Evolutionary conservation across 2,888 invertebrate genomes (phyloP).

Genomic region (Penaeus monodon): DNA sequence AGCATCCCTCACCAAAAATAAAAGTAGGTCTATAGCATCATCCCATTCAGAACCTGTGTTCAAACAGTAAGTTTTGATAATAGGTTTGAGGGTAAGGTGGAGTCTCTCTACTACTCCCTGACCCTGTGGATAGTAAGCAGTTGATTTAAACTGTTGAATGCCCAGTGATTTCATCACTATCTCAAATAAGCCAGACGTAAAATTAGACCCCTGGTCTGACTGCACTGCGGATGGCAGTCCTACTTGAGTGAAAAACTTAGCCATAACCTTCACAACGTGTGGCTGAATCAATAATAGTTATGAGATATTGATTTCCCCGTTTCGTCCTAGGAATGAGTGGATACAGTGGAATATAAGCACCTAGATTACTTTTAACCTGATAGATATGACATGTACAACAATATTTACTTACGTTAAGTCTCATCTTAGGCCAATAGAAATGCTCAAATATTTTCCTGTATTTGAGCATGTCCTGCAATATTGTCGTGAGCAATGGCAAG

Average conservation of each 20-base stretch:
- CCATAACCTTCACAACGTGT: no score
- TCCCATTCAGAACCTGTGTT: slow-evolving; percentile 13
- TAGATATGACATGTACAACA: background rate
- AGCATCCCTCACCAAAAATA: slow-evolving; percentile 5
- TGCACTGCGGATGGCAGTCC: slow-evolving; percentile 12
- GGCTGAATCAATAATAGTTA: no score
- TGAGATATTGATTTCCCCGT: background rate
- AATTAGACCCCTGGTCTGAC: slow-evolving; percentile 31
- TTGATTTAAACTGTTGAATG: background rate
- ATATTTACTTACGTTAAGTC: no score
- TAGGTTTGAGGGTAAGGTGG: slow-evolving; percentile 11
- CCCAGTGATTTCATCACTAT: slow-evolving; percentile 2
- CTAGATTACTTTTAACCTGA: background rate
- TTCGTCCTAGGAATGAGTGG: background rate
- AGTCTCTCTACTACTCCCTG: slow-evolving; percentile 13
- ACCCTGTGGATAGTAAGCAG: slow-evolving; percentile 7
- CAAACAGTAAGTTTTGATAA: background rate
- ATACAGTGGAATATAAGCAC: background rate
- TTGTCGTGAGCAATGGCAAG: no score
- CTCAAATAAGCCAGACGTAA: slow-evolving; percentile 20
- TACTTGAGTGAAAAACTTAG: background rate
- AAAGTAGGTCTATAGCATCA: slow-evolving; percentile 11
- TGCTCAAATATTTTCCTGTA: no score
- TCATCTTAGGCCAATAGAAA: no score
- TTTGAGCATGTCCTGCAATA: no score